phyloP scores from a whole-genome alignment of 2,888 invertebrate species.

The Gonocerus acuteangulatus region DNA sequence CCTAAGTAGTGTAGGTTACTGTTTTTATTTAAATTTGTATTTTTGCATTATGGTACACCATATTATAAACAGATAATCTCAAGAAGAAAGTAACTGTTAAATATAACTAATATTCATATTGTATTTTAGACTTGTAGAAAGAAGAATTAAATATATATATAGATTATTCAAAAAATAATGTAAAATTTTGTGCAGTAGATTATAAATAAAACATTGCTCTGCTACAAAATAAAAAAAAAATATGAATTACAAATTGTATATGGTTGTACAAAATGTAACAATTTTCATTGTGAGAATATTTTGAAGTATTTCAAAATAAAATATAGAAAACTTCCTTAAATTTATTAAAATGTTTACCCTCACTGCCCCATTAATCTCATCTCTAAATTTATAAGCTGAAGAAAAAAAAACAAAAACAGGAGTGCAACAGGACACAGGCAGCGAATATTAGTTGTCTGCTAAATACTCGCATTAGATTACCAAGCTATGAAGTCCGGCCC shows the following conservation, averaged over 20 bases:
- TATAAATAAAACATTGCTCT: conserved; percentile 34
- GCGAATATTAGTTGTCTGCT: too few relatives aligned
- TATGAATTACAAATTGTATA: conserved; percentile 42
- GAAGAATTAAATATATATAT: conserved; percentile 21
- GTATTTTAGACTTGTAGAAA: conserved; percentile 35
- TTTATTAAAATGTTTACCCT: not conserved
- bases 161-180: conserved; percentile 21
- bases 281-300: conserved; percentile 42
- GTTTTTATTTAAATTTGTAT: conserved; percentile 27
- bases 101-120: conserved; percentile 34
- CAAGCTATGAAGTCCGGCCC: too few relatives aligned
- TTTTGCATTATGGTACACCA: conserved; percentile 32
- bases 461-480: too few relatives aligned
- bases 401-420: too few relatives aligned
- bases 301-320: conserved; percentile 39
- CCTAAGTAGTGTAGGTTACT: conserved; percentile 29
- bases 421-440: too few relatives aligned
- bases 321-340: conserved; percentile 34
- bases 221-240: conserved; percentile 35
- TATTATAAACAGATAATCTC: conserved; percentile 33
- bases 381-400: too few relatives aligned
- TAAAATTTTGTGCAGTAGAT: conserved; percentile 38
- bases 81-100: conserved; percentile 28
- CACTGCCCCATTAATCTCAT: too few relatives aligned
- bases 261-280: conserved; percentile 49